Evolutionary conservation across 2,797 vertebrate species (phyloP), one percentile per base, ranked within the genome.

Genomic region (Lacerta viridis): DNA sequence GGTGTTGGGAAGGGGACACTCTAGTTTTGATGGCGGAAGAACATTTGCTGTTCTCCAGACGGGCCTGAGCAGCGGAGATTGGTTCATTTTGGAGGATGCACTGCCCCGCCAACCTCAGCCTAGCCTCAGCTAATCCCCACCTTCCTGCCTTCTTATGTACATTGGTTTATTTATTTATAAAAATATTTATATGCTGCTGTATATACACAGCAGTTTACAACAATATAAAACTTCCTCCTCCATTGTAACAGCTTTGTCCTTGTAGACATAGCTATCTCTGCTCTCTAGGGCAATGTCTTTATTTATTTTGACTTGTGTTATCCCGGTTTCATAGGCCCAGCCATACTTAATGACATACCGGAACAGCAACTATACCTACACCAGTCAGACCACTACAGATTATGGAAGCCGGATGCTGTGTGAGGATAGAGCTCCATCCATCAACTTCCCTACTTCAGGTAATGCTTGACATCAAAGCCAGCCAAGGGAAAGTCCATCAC

Each of bases 341-440:
- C 96, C 95, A 0, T 98, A 95, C 86, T 94, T 98, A 91, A 95
- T 93, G 89, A 98, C 97, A 0, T 95, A 94, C 4, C 96, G 91
- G 93, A 98, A 97, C 94, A 96, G 95, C 39, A 88, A 96, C 93
- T 95, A 95, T 74, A 92, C 86, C 1, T 96, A 96, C 76, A 83
- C 92, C 55, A 91, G 68, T 27, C 69, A 80, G 83, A 88, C 86
- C 80, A n/a, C 36, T 23, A 86, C 93, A 93, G 91, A 84, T 86
- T 87, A 95, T 0, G 97, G 97, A 83, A 97, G 94, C 84, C 88
- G 89, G 69, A 72, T 97, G 76, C 13, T 20, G 0, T 98, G 97
- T 0, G 9, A 87, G 0, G 95, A 97, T 80, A 95, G 13, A 83
- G 83, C 80, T 68, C 96, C 97, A 71, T 97, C 97, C 9, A 81